phyloP scores from a whole-genome alignment of 2,113 vertebrate genomes.

The Plecturocebus donacophilus region DNA sequence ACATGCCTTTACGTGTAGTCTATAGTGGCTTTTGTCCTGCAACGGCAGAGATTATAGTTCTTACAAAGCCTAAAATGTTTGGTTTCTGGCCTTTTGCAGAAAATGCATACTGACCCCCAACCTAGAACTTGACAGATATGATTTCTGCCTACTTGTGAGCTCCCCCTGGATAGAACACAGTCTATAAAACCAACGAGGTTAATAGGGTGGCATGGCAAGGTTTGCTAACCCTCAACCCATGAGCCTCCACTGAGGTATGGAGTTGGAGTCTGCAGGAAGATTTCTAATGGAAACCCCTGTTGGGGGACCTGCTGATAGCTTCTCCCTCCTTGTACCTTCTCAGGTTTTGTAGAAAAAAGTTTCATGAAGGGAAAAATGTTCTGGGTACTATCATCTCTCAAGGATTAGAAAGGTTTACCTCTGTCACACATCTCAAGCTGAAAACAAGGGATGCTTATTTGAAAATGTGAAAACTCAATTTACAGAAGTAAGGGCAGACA shows the following conservation, averaged over 20 bases:
- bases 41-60: not conserved
- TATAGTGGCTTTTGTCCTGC: not conserved
- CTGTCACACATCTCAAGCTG: not conserved
- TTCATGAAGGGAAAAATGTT: not conserved
- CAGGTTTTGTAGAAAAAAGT: not conserved
- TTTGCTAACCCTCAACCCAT: fast-evolving
- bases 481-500: not conserved
- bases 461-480: not conserved
- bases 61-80: not conserved
- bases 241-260: fast-evolving
- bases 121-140: not conserved
- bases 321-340: not conserved
- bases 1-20: not conserved
- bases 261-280: not conserved
- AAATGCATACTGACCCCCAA: not conserved
- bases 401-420: not conserved
- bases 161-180: not conserved
- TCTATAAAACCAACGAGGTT: not conserved
- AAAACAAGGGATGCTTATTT: constrained; percentile 54
- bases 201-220: fast-evolving
- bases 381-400: not conserved
- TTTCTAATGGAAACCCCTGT: not conserved
- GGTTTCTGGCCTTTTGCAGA: not conserved
- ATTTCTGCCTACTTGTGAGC: not conserved
- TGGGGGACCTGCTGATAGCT: not conserved